Evolutionary conservation across 2,888 invertebrate genomes (phyloP).

Genomic region (Nineta flava): DNA sequence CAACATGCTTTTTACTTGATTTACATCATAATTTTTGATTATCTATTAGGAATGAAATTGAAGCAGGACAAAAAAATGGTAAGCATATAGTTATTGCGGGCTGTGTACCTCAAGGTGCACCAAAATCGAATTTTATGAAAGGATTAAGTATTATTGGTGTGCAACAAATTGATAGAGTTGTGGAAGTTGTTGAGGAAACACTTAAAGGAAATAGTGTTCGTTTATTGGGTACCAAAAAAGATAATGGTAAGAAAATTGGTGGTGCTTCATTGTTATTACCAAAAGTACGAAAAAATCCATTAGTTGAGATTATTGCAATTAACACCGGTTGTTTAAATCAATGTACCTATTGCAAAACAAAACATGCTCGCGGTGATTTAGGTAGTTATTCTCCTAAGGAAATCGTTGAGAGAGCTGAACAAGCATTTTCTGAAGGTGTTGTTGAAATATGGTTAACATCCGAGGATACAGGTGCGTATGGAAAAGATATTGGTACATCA

Average conservation of each 20-base stretch:
- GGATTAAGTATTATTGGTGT: constrained; percentile 93
- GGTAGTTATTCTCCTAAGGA: constrained; percentile 85
- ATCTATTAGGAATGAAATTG: constrained; percentile 73
- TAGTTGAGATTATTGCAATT: constrained; percentile 93
- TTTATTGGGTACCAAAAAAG: constrained; percentile 66
- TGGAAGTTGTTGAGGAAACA: constrained; percentile 96
- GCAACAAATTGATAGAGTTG: constrained; percentile 93
- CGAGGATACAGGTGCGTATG: constrained; percentile 94
- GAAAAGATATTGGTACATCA: constrained; percentile 79
- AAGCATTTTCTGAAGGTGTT: constrained; percentile 83
- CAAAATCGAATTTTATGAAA: constrained; percentile 47
- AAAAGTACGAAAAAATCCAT: constrained; percentile 87
- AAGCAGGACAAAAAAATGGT: constrained; percentile 50
- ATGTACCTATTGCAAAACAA: constrained; percentile 98
- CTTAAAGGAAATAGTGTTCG: constrained; percentile 77
- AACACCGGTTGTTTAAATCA: constrained; percentile 95
- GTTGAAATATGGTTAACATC: constrained; percentile 96
- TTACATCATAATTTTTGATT: too few relatives aligned
- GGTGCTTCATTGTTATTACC: constrained; percentile 80
- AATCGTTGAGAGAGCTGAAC: constrained; percentile 70
- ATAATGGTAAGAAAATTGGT: constrained; percentile 60
- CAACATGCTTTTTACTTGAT: too few relatives aligned
- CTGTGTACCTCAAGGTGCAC: constrained; percentile 91
- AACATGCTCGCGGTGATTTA: constrained; percentile 92
- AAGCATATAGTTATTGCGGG: constrained; percentile 91